Evolutionary conservation across 2,888 invertebrate genomes (phyloP).

Genomic region (Amblyjoppa fuscipennis): DNA sequence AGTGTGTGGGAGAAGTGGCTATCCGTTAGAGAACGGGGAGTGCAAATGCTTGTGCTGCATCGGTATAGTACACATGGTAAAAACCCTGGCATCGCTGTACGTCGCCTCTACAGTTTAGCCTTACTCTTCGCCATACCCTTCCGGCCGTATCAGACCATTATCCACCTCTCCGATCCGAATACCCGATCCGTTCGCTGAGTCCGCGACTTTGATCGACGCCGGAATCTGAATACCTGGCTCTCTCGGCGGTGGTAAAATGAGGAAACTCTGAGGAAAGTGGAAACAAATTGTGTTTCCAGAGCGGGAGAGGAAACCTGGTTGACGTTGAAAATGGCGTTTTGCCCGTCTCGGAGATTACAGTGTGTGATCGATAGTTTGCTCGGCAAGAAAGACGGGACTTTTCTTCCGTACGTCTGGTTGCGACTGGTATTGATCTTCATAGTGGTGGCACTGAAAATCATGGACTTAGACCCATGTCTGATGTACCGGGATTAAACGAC

Average conservation of each 20-base stretch:
- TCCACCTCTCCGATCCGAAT: background rate
- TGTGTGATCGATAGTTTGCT: background rate
- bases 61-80: background rate
- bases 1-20: conserved; percentile 17
- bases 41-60: conserved; percentile 20
- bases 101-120: background rate
- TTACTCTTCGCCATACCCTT: background rate
- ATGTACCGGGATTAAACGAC: background rate
- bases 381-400: background rate
- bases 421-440: background rate
- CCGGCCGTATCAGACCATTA: background rate
- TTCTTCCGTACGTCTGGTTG: background rate
- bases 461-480: background rate
- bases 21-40: conserved; percentile 6
- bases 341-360: background rate
- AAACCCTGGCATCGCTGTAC: background rate
- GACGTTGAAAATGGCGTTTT: background rate
- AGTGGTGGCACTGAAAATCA: background rate
- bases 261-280: background rate
- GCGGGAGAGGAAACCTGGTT: background rate
- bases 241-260: background rate
- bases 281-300: background rate
- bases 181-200: background rate
- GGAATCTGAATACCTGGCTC: background rate
- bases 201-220: conserved; percentile 1